Base-by-base conservation (phyloP, 2,888 invertebrate genomes). In the Leptogaster cylindrica region DNA sequence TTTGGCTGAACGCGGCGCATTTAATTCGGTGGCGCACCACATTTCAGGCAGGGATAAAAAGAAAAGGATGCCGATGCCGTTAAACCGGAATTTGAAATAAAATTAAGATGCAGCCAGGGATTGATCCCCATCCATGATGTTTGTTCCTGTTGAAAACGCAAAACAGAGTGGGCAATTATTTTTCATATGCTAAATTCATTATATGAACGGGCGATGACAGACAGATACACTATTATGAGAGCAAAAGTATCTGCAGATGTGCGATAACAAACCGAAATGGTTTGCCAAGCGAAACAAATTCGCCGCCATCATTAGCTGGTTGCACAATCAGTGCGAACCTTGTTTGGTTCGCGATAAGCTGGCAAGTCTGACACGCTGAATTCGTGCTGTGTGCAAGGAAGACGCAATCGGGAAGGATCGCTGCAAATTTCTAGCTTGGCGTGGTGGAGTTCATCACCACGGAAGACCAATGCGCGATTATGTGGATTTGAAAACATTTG, bases 121-220 rank as follows among this genome's bases (percentile, higher is more conserved):
- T 33, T 28, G 52, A 25, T 6, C 1, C 7, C 4, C 8, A n/a
- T n/a, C n/a, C n/a, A n/a, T n/a, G n/a, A n/a, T n/a, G n/a, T n/a
- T n/a, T n/a, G n/a, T n/a, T n/a, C 8, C 25, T 27, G 14, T 8
- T 8, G 44, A 14, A 44, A 44, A 41, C 44, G 44, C 28, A 27
- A 12, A n/a, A n/a, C n/a, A n/a, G n/a, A n/a, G n/a, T n/a, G n/a
- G 44, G 44, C 61, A 61, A 61, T 61, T 61, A 61, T 61, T 61
- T 61, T 61, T 61, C 61, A 61, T 61, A 61, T 61, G 61, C 61
- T 44, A 61, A 61, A 61, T 61, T 61, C 61, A 61, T 61, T 61
- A 61, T 28, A 41, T 18, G 44, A 41, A 36, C 12, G n/a, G n/a
- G 61, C 44, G 61, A 61, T 61, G 61, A 61, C 61, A 61, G 61